phyloP scores from a whole-genome alignment of 2,113 vertebrate species.

The Bagarius yarrelli region DNA sequence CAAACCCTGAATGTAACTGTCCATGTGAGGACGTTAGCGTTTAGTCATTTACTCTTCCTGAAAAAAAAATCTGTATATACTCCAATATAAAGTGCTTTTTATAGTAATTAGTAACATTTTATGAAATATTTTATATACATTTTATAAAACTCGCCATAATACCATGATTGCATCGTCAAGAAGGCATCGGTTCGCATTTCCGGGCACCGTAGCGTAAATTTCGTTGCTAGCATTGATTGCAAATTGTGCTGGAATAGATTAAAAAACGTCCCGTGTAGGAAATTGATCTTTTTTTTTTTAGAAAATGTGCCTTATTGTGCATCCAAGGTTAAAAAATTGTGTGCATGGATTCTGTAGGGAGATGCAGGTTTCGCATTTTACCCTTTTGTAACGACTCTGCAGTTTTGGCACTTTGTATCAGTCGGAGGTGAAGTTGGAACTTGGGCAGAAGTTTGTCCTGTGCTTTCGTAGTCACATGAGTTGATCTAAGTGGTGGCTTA shows the following conservation, averaged over 20 bases:
- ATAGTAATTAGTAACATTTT: conserved; percentile 70
- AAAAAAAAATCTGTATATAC: conserved; percentile 40
- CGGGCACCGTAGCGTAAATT: not conserved
- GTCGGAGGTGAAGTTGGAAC: not conserved
- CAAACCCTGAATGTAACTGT: conserved; percentile 60
- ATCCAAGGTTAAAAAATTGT: not conserved
- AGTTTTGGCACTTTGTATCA: not conserved
- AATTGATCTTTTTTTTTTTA: no score
- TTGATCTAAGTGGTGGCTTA: no score
- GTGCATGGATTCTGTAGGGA: not conserved
- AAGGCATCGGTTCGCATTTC: conserved; percentile 60
- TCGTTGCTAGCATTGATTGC: not conserved
- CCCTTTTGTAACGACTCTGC: not conserved
- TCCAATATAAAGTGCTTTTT: conserved; percentile 79
- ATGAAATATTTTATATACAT: conserved; percentile 62
- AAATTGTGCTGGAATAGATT: conserved; percentile 27
- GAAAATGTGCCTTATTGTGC: conserved; percentile 8
- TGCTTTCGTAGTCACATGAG: not conserved
- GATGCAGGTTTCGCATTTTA: not conserved
- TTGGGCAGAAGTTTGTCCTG: not conserved
- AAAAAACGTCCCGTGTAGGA: conserved; percentile 8
- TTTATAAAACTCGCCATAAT: conserved; percentile 45
- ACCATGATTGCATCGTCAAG: conserved; percentile 61
- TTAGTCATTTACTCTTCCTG: conserved; percentile 26
- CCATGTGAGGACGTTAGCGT: conserved; percentile 43